These are phyloP conservation scores for Malthinus seriepunctatus DNA, from an alignment of 2,888 invertebrate species.

Conservation along the genomic window DNA sequence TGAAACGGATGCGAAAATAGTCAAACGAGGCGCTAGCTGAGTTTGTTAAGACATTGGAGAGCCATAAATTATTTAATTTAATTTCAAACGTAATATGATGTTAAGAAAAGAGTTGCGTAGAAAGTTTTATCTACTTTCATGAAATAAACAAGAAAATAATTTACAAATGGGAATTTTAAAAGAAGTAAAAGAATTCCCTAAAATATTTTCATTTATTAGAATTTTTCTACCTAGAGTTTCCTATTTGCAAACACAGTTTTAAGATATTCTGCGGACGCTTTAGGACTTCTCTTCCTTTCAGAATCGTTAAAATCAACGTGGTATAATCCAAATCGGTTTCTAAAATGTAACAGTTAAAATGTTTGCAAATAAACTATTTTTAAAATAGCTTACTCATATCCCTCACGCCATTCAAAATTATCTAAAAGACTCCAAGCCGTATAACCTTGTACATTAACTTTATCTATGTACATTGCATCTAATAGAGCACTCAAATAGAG, in stretches of 20 bases:
- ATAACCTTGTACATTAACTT: constrained; percentile 60
- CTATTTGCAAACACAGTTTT: background rate
- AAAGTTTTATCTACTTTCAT: too few species aligned
- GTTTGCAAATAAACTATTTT: background rate
- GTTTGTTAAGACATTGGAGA: too few species aligned
- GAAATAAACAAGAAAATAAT: too few species aligned
- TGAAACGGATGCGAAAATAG: too few species aligned
- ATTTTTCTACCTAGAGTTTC: too few species aligned
- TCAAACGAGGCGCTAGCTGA: too few species aligned
- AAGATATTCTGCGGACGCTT: background rate
- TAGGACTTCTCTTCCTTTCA: background rate
- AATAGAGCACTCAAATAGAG: constrained; percentile 7
- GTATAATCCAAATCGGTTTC: background rate
- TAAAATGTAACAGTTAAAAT: background rate
- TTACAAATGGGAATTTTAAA: too few species aligned
- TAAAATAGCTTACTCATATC: constrained; percentile 66
- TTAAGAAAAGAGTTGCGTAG: too few species aligned
- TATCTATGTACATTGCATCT: constrained; percentile 12
- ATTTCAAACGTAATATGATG: too few species aligned
- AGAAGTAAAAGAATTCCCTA: too few species aligned
- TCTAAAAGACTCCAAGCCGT: constrained; percentile 76
- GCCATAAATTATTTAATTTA: too few species aligned
- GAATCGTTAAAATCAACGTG: background rate
- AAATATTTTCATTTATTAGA: too few species aligned
- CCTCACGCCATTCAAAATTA: constrained; percentile 75